Evolutionary conservation across 2,888 invertebrate genomes (phyloP), one percentile per base, ranked within the genome.

Genomic region (Drosophila silvestris): DNA sequence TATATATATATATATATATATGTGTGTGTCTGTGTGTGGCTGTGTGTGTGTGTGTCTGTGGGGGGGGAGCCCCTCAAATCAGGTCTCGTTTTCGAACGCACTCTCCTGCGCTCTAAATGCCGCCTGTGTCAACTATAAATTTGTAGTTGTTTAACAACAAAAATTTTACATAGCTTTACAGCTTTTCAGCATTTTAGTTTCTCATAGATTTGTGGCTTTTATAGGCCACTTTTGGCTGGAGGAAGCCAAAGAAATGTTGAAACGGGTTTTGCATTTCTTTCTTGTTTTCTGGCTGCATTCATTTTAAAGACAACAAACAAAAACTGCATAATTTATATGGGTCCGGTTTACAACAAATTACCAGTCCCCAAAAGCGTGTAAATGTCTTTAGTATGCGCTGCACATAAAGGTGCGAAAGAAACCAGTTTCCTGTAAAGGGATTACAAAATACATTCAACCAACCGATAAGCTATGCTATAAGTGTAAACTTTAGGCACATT

Each of bases 301-400:
- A 78, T 81, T 77, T 70, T 62, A 63, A 75, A 63, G 22, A 66
- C 61, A 56, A 54, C 69, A 75, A 57, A 59, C 51, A 30, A 54
- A 58, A 76, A 66, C 66, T 76, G 57, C 64, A 70, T 77, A 56
- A 57, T 66, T 54, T 32, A 50, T 37, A 35, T 52, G 81, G 66
- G 79, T 83, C 88, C 85, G 82, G 85, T 85, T 85, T 81, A 70
- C 60, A 70, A 72, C 66, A 67, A 44, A 26, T 68, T 41, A 66
- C 60, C 51, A 59, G 65, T 10, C 33, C 75, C 63, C 72, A 37
- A 58, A 56, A 30, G 19, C 28, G 19, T n/a, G 39, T 26, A n/a
- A 6, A 16, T 6, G 26, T 52, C 28, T 62, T 85, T 64, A 74
- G 80, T 72, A 85, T 85, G 78, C 85, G 65, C 41, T 61, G 58